phyloP scores from a whole-genome alignment of 2,888 invertebrate genomes.

The Halictus quadricinctus region DNA sequence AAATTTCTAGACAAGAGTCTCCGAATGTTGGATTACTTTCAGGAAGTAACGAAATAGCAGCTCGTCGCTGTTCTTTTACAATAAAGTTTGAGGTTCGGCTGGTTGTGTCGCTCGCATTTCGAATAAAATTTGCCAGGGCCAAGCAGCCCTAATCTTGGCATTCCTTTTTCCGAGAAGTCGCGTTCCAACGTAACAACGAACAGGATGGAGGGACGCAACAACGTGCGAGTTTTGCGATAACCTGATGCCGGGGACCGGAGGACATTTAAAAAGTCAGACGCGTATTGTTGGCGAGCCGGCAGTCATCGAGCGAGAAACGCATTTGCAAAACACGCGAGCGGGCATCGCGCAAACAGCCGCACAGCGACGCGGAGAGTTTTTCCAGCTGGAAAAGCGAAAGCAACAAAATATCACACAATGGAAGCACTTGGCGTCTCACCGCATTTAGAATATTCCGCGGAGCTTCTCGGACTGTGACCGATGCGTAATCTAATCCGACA shows the following conservation, averaged over 20 bases:
- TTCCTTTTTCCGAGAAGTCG: background rate
- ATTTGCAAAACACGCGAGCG: slow-evolving; percentile 27
- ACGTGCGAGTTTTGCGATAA: slow-evolving; percentile 6
- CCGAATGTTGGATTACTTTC: too few relatives aligned
- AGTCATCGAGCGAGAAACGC: slow-evolving; percentile 28
- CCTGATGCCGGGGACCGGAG: background rate
- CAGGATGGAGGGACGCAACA: background rate
- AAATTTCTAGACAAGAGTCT: too few relatives aligned
- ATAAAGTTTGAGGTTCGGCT: background rate
- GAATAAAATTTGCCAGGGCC: background rate
- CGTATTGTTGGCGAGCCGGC: slow-evolving; percentile 31
- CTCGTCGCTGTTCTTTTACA: background rate
- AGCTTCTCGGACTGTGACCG: background rate
- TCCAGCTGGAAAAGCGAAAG: slow-evolving; percentile 13
- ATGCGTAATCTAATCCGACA: background rate
- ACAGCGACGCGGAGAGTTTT: background rate
- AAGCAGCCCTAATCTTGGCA: background rate
- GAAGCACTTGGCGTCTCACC: background rate
- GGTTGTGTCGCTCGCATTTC: background rate
- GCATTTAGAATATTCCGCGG: background rate
- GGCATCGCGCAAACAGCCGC: slow-evolving; percentile 24
- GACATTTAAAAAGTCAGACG: slow-evolving; percentile 31
- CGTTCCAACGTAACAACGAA: background rate
- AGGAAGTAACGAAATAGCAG: background rate
- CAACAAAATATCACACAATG: slow-evolving; percentile 23